phyloP scores from a whole-genome alignment of 1,140 invertebrate species.

The Cydia fagiglandana region DNA sequence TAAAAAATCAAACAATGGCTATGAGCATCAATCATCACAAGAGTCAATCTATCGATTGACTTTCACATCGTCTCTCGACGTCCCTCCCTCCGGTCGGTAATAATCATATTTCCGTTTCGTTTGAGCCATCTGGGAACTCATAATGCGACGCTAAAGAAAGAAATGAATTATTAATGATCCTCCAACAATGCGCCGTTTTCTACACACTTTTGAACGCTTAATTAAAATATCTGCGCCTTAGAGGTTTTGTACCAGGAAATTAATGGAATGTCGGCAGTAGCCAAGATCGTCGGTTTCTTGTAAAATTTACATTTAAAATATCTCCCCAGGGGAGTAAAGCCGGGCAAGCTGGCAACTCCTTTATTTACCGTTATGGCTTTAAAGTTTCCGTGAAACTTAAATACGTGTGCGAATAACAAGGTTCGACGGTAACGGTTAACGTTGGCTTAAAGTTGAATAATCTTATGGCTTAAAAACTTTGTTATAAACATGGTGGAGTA shows the following conservation, averaged over 20 bases:
- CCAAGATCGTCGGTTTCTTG: slow-evolving; percentile 11
- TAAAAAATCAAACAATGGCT: neutral
- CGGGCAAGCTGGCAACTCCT: neutral
- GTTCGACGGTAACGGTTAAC: neutral
- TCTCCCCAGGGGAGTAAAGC: neutral
- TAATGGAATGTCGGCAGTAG: neutral
- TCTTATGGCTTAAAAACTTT: neutral
- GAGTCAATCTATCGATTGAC: slow-evolving; percentile 1
- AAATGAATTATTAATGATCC: slow-evolving; percentile 14
- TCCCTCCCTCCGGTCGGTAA: neutral
- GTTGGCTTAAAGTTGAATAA: neutral
- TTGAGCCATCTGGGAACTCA: neutral
- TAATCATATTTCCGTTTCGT: slow-evolving; percentile 17
- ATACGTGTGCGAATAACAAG: slow-evolving; percentile 4
- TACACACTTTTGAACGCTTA: slow-evolving; percentile 14
- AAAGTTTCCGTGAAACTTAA: slow-evolving; percentile 10
- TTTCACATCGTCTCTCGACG: neutral
- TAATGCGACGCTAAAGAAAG: slow-evolving; percentile 12
- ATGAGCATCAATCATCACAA: slow-evolving; percentile 3
- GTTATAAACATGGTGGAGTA: neutral
- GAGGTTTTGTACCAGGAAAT: neutral
- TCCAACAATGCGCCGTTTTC: slow-evolving; percentile 1
- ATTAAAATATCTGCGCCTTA: neutral
- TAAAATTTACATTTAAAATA: neutral
- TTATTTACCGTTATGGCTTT: neutral